Conservation (phyloP, 2,888 invertebrate genomes). For the Scaptomyza flava region DNA sequence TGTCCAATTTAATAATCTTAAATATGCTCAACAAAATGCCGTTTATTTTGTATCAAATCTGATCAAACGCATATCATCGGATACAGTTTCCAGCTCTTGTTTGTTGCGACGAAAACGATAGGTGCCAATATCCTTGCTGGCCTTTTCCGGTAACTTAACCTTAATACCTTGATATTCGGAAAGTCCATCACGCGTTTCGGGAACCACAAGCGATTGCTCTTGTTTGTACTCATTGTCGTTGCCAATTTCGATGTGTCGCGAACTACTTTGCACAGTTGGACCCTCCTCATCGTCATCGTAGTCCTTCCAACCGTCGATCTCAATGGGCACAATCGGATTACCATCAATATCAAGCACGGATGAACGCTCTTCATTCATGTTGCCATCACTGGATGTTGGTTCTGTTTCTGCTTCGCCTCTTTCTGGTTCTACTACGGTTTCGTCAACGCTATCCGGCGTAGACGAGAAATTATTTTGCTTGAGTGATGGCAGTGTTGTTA, state of each 20-base stretch:
- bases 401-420: background rate
- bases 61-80: slow-evolving; percentile 62
- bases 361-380: background rate
- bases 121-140: slow-evolving; percentile 55
- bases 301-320: slow-evolving; percentile 66
- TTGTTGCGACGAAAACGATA: slow-evolving; percentile 67
- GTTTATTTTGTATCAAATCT: slow-evolving; percentile 52
- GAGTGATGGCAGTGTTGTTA: slow-evolving; percentile 30
- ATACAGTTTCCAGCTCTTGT: slow-evolving; percentile 49
- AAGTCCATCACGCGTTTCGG: slow-evolving; percentile 53
- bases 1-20: background rate
- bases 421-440: background rate
- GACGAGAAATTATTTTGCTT: background rate
- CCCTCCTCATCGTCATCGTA: slow-evolving; percentile 19
- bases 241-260: slow-evolving; percentile 53
- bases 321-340: slow-evolving; percentile 57
- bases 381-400: background rate
- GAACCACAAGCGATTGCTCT: slow-evolving; percentile 49
- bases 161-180: slow-evolving; percentile 68
- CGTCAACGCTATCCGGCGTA: background rate
- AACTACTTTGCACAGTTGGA: slow-evolving; percentile 44
- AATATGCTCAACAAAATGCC: background rate
- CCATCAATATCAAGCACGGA: slow-evolving; percentile 49
- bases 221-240: slow-evolving; percentile 57
- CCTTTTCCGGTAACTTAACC: slow-evolving; percentile 50